A percentile compares a stretch with the other conserved stretches of the same genome.
Conservation (phyloP, 2,888 invertebrate genomes). For the Pimpla rufipes region DNA sequence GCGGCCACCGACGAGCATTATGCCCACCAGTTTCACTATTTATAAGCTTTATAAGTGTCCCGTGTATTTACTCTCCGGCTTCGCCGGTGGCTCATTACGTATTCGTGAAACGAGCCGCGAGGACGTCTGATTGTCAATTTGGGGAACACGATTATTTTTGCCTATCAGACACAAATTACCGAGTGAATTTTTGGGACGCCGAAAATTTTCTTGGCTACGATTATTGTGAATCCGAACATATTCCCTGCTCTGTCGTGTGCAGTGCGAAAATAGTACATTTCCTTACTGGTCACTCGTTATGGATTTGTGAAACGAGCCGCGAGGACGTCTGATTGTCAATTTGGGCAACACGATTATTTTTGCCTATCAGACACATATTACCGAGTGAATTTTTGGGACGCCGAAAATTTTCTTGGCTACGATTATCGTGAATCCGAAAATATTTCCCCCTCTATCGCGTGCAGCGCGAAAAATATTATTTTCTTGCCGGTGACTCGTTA, state of each 20-base stretch:
- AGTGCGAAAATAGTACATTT: too few relatives aligned
- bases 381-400: background rate
- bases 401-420: background rate
- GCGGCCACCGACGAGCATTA: conserved; percentile 13
- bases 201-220: background rate
- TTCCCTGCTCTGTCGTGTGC: too few relatives aligned
- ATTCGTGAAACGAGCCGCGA: background rate
- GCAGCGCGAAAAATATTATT: too few relatives aligned
- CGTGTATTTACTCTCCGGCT: background rate
- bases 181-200: background rate
- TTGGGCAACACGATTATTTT: background rate
- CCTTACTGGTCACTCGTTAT: background rate
- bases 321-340: background rate
- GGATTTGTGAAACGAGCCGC: background rate
- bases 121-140: conserved; percentile 1
- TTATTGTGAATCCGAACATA: background rate
- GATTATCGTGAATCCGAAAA: background rate
- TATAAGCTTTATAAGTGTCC: background rate
- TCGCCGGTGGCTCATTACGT: background rate
- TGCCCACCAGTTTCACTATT: conserved; percentile 1
- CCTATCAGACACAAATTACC: background rate
- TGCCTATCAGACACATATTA: background rate
- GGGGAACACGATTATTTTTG: background rate
- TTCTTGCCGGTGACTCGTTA: background rate
- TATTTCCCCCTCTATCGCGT: too few relatives aligned